These are phyloP conservation scores for Papilio gigon DNA, from an alignment of 2,888 invertebrate species.

Conservation along the genomic window DNA sequence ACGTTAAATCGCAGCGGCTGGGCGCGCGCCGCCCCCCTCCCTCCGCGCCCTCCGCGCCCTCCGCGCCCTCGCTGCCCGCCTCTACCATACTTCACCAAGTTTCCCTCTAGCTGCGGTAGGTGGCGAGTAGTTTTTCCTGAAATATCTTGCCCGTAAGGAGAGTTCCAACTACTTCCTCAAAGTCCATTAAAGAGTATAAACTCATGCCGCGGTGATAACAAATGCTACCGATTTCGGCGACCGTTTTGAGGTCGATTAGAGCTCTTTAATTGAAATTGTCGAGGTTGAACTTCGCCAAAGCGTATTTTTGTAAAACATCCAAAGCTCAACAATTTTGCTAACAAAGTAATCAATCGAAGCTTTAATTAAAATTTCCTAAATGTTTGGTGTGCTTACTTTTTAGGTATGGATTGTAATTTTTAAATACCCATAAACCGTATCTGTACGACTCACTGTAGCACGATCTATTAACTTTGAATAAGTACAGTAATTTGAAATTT, in stretches of 20 bases:
- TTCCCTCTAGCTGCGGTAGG: conserved; percentile 76
- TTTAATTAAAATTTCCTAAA: conserved; percentile 10
- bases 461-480: conserved; percentile 11
- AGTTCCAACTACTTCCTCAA: conserved; percentile 80
- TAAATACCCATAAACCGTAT: not conserved
- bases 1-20: conserved; percentile 80
- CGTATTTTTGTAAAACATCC: conserved; percentile 45
- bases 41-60: conserved; percentile 48
- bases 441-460: not conserved
- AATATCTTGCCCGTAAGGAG: conserved; percentile 81
- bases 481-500: conserved; percentile 6
- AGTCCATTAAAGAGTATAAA: conserved; percentile 82
- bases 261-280: conserved; percentile 75
- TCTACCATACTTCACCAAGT: conserved; percentile 74
- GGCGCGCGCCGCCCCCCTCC: conserved; percentile 60
- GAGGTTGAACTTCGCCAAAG: conserved; percentile 56
- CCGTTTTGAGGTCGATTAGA: conserved; percentile 73
- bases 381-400: not conserved
- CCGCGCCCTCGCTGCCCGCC: conserved; percentile 49
- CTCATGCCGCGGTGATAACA: conserved; percentile 76
- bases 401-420: not conserved
- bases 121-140: conserved; percentile 79
- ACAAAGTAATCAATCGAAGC: conserved; percentile 41
- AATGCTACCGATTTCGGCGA: conserved; percentile 76
- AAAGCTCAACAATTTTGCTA: conserved; percentile 11